Conservation (phyloP, 2,797 vertebrate species). For the Chaenodraco wilsoni region DNA sequence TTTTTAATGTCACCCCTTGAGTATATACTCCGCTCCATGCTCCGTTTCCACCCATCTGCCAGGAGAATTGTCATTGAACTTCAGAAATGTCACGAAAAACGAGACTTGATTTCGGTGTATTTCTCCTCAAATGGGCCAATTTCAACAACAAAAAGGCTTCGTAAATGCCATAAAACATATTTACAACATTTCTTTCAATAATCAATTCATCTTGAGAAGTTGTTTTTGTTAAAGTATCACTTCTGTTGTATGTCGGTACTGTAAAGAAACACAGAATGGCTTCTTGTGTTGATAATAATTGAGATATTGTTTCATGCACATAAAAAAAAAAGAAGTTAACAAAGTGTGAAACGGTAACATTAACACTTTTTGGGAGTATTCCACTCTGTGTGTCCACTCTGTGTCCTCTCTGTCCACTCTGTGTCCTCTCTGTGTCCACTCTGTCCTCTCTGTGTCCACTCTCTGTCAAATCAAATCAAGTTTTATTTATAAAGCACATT, state of each 20-base stretch:
- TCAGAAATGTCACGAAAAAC: slow-evolving; percentile 41
- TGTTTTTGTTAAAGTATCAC: not conserved
- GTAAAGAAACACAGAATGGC: not conserved
- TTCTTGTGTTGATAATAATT: not conserved
- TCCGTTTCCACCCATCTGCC: slow-evolving; percentile 63
- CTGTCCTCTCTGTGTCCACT: too few relatives aligned
- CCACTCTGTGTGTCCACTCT: rapidly evolving
- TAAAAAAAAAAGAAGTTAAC: not conserved
- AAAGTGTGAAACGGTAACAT: not conserved
- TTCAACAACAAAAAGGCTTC: not conserved
- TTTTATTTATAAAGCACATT: too few relatives aligned
- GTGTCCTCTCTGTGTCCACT: too few relatives aligned
- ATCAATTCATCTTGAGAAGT: not conserved
- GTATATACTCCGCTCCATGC: slow-evolving; percentile 45
- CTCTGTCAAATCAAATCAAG: too few relatives aligned
- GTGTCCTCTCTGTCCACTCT: too few relatives aligned
- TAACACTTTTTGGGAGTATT: slow-evolving; percentile 12
- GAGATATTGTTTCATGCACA: not conserved
- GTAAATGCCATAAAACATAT: slow-evolving; percentile 32
- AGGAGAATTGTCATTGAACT: slow-evolving; percentile 54
- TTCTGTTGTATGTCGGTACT: not conserved
- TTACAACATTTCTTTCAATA: not conserved
- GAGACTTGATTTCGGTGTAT: slow-evolving; percentile 6
- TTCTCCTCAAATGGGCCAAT: not conserved
- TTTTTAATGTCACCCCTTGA: slow-evolving; percentile 60